These are phyloP conservation scores for Gulo gulo DNA, from an alignment of 2,113 vertebrate species.

Conservation along the genomic window DNA sequence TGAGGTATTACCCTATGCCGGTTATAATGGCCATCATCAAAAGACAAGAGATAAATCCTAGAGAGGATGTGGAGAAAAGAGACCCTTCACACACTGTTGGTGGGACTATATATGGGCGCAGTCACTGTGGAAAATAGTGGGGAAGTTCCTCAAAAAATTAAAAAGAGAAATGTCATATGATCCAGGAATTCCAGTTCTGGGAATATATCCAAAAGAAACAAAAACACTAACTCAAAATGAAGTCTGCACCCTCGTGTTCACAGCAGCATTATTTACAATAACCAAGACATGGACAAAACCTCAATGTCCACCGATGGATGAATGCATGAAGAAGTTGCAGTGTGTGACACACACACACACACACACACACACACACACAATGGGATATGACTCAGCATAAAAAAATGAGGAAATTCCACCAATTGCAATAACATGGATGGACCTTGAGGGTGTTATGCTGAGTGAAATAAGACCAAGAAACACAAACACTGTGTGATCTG, in stretches of 20 bases:
- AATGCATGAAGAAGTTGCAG: background rate
- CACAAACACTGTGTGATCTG: background rate
- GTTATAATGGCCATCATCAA: background rate
- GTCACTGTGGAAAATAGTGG: background rate
- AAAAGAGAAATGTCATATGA: background rate
- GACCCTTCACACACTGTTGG: background rate
- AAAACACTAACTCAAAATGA: background rate
- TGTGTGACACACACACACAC: background rate
- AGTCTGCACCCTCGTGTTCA: background rate
- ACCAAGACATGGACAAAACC: background rate
- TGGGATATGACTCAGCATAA: background rate
- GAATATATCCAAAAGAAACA: background rate
- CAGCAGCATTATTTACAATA: background rate
- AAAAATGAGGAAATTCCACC: background rate
- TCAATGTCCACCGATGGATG: background rate
- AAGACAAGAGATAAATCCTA: background rate
- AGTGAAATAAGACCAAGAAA: background rate
- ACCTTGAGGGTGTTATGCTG: background rate
- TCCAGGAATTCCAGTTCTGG: background rate
- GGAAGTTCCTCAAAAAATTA: background rate
- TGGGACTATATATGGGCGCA: background rate
- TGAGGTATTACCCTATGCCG: too few relatives aligned
- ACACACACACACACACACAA: background rate
- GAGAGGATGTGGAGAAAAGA: background rate
- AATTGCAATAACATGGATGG: background rate